Evolutionary conservation across 2,113 vertebrate genomes (phyloP), one percentile per base, ranked within the genome.

Genomic region (Pionites leucogaster): DNA sequence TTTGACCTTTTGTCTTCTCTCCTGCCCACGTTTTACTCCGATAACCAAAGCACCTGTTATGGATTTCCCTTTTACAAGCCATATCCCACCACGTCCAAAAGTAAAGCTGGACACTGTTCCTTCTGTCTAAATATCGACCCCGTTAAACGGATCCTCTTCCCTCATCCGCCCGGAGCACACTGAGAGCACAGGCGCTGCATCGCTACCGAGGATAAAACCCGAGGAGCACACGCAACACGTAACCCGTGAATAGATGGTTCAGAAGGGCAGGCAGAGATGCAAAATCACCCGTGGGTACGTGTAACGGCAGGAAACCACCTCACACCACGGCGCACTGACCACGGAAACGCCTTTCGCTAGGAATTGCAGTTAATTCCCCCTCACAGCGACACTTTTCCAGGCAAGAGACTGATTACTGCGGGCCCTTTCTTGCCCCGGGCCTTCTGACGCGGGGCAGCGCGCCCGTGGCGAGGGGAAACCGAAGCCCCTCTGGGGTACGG

Each of bases 291-390:
- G 4, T 20, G 46, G 39, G 19, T 24, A 44, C 1, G 1, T 0
- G 49, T 17, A 55, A 33, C 0, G 7, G 60, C 46, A 71, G 25
- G 39, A 70, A 72, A 47, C 19, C 18, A 29, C 46, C 37, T 33
- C 65, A 49, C 68, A 42, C 6, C 53, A 17, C 44, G 74, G n/a
- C 64, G 53, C 16, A 25, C 2, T 9, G 39, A 70, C 77, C 65
- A 9, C 49, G n/a, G 68, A 55, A 77, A 77, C 11, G 15, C 57
- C 77, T 37, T 5, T 7, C 37, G 46, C 31, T 28, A 10, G 22
- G 59, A 67, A 55, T 0, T 0, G 16, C 7, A 25, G 10, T 0
- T 1, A 7, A 1, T 25, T 75, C 47, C 39, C 2, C 3, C 50
- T 17, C 44, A n/a, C 37, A 82, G 42, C 2, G 6, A 4, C 27